Evolutionary conservation across 2,113 vertebrate species (phyloP), one percentile per base, ranked within the genome.

Genomic region (Perca schrenkii): DNA sequence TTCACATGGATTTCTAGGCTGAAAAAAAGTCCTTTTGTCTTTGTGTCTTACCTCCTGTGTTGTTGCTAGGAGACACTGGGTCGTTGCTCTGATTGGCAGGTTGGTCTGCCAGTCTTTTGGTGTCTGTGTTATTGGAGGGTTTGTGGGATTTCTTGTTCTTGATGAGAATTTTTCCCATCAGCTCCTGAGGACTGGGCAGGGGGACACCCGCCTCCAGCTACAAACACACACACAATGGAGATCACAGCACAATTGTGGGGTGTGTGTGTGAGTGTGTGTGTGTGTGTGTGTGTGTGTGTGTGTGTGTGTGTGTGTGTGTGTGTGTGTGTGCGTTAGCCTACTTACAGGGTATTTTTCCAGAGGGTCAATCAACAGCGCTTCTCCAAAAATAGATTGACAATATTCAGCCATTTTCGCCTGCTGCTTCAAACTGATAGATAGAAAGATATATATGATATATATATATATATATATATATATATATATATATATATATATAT

Each of bases 121-220:
- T 97, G 21, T 96, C 96, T 4, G 96, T 96, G 61, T 95, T 97
- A 7, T 96, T 96, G 3, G 96, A 92, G 0, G 97, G 97, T 89
- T 99, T 99, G 79, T 98, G 97, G 53, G 98, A 99, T 92, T 99
- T 99, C 92, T 99, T 99, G 93, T 99, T 99, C 93, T 99, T 99
- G 89, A 99, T 97, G 77, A 99, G 95, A 50, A 99, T 99, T 94
- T 99, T 99, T 58, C 98, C 98, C 96, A 97, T 98, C 85, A 99
- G 95, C 90, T 99, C 98, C 92, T 95, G 96, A 62, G 98, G 98
- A 84, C 98, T 99, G 74, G 98, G 98, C 85, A 99, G 96, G 28
- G 97, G 97, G 83, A 97, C 94, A 0, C 97, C 97, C 4, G 97
- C 82, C 87, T 99, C 98, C 82, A 99, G 95, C 98, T 99, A 36